phyloP scores from a whole-genome alignment of 2,888 invertebrate genomes.

The Halictus ligatus region DNA sequence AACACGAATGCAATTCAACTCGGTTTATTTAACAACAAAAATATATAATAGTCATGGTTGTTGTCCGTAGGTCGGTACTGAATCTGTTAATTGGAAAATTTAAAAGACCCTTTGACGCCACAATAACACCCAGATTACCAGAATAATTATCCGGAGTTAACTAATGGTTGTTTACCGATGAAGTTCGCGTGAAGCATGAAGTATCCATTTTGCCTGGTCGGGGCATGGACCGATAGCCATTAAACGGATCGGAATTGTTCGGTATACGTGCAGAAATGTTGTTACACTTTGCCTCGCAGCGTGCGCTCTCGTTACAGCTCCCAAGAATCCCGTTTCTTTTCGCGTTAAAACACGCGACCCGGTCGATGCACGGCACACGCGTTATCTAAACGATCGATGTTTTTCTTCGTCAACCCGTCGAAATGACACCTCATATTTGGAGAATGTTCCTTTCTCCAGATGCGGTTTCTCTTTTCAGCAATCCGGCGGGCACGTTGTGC shows the following conservation, averaged over 20 bases:
- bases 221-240: not conserved
- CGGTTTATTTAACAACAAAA: not conserved
- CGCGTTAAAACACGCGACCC: slow-evolving; percentile 20
- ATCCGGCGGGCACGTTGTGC: slow-evolving; percentile 27
- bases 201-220: not conserved
- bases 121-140: not conserved
- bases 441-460: slow-evolving; percentile 62
- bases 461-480: slow-evolving; percentile 59
- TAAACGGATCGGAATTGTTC: not conserved
- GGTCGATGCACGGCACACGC: not conserved
- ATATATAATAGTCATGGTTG: not conserved
- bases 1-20: not conserved
- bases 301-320: slow-evolving; percentile 9
- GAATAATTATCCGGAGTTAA: not conserved
- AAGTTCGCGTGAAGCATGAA: not conserved
- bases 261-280: slow-evolving; percentile 23
- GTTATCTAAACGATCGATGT: slow-evolving; percentile 30
- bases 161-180: not conserved
- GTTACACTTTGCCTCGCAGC: not conserved
- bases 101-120: not conserved
- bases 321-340: slow-evolving; percentile 29
- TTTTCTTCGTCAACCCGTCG: slow-evolving; percentile 19
- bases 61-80: not conserved
- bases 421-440: slow-evolving; percentile 51
- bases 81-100: not conserved